Base-by-base conservation (phyloP, 1,140 invertebrate species). In the Bradysia coprophila region DNA sequence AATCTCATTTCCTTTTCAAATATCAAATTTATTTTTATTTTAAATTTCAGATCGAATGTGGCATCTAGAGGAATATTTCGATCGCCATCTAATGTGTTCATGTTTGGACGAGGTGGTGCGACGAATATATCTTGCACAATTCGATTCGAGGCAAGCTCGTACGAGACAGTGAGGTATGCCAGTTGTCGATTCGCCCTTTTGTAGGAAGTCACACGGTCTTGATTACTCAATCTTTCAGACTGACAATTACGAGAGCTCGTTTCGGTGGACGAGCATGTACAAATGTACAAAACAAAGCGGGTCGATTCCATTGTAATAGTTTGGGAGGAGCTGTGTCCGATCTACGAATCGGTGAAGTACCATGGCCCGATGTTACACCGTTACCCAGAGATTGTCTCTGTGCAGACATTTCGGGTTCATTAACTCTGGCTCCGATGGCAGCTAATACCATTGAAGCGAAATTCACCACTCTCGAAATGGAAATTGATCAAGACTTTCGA, bases 51-150 rank as follows among this genome's bases (percentile, higher is more conserved):
- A 23, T 39, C 38, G 19, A 39, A n/a, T 16, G 21, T 9, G 4
- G 38, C 61, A 19, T 63, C 65, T 40, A 64, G 66, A 3, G 78
- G 78, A 4, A 68, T 65, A 53, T 82, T 86, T 53, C 71, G 72
- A 49, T 83, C 81, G 1, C 81, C 82, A 0, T 71, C 72, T 46
- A 82, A 77, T 50, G 81, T 85, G 15, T 87, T 87, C 62, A 74
- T 83, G 48, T 87, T 80, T 49, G 81, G 82, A 2, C 66, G 82
- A 40, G 82, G 83, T 2, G 83, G 83, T 1, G 68, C 77, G 9
- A 68, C 72, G 48, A 80, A 83, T 55, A 54, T 87, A 21, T 79
- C 69, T 43, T 87, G 82, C 53, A 39, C 21, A 4, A 39, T 39
- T 22, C 38, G 38, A 5, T 39, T 39, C n/a, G 38, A 39, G 23